Percentiles rank a stretch among this genome's conserved stretches.
phyloP scores from a whole-genome alignment of 2,888 invertebrate species.

The Leptinotarsa juncta region DNA sequence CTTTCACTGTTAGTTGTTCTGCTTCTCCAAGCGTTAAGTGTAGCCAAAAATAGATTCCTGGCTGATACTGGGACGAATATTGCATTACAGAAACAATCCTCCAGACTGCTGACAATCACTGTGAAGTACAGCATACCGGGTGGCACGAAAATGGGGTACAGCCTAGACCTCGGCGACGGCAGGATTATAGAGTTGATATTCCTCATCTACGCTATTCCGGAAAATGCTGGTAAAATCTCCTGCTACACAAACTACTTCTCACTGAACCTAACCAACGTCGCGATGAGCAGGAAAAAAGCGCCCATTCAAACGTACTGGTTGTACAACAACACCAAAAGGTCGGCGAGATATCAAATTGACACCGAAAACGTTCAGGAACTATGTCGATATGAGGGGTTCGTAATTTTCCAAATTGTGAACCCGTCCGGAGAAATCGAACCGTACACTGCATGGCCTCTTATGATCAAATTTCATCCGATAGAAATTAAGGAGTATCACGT shows the following conservation, averaged over 20 bases:
- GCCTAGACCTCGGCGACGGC: conserved; percentile 59
- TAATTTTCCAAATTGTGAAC: conserved; percentile 62
- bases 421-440: conserved; percentile 55
- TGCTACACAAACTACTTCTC: conserved; percentile 35
- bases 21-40: no score
- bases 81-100: conserved; percentile 25
- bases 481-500: conserved; percentile 59
- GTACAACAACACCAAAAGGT: conserved; percentile 60
- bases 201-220: conserved; percentile 50
- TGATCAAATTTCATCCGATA: conserved; percentile 64
- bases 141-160: conserved; percentile 59
- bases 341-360: conserved; percentile 56
- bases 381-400: conserved; percentile 56
- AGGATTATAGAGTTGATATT: conserved; percentile 59
- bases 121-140: conserved; percentile 58
- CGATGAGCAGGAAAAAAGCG: conserved; percentile 58
- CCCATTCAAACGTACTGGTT: conserved; percentile 62
- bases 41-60: no score
- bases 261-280: conserved; percentile 54
- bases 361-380: conserved; percentile 49
- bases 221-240: conserved; percentile 40
- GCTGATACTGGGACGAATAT: background rate
- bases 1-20: no score
- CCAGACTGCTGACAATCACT: conserved; percentile 54
- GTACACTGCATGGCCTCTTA: conserved; percentile 55